These are phyloP conservation scores for Euwallacea fornicatus DNA, from an alignment of 1,140 invertebrate species.

Conservation along the genomic window DNA sequence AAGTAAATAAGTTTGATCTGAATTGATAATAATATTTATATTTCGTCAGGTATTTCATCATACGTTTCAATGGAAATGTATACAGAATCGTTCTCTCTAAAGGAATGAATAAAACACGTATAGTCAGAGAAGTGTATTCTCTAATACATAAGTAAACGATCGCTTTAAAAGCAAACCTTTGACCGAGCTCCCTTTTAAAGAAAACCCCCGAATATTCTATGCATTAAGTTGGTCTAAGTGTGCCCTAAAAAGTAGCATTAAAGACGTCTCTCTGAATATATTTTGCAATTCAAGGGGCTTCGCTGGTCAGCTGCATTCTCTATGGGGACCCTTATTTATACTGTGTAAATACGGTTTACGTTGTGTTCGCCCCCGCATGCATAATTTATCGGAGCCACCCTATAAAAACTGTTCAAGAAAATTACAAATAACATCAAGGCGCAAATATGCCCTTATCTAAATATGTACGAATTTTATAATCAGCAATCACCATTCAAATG, in stretches of 20 bases:
- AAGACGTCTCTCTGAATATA: conserved; percentile 41
- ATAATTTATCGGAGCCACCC: neutral
- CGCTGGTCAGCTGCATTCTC: conserved; percentile 44
- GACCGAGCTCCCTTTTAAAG: conserved; percentile 41
- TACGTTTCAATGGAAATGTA: too few species aligned
- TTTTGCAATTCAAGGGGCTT: conserved; percentile 45
- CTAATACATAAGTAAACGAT: conserved; percentile 45
- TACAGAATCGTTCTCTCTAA: neutral
- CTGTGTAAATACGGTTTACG: conserved; percentile 50
- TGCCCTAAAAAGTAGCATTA: conserved; percentile 26
- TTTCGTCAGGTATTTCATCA: conserved; percentile 44
- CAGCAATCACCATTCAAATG: neutral
- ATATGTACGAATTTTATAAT: neutral
- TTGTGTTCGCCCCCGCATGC: conserved; percentile 23
- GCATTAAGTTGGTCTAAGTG: conserved; percentile 43
- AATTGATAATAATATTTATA: conserved; percentile 48
- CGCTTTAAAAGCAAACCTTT: conserved; percentile 43
- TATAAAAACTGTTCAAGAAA: neutral
- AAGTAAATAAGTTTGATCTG: conserved; percentile 48
- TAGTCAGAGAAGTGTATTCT: conserved; percentile 42
- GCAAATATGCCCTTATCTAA: conserved; percentile 16
- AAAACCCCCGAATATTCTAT: conserved; percentile 44
- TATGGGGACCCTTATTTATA: conserved; percentile 50
- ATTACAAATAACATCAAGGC: conserved; percentile 1
- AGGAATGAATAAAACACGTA: conserved; percentile 28